Evolutionary conservation across 2,888 invertebrate species (phyloP).

Genomic region (Dinocampus coccinellae): DNA sequence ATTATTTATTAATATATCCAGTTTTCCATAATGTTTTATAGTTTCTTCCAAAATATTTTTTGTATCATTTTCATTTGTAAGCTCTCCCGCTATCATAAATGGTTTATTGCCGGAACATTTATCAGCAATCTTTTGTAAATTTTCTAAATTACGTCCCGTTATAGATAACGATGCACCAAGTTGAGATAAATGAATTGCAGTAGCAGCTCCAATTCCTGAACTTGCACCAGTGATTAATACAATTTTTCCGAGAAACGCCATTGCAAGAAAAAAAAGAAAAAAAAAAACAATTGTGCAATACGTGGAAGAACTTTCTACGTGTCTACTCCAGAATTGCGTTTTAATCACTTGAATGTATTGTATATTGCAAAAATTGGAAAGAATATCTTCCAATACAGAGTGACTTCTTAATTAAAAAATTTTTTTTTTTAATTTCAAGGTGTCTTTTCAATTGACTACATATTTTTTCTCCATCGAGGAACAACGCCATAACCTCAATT

Average conservation of each 20-base stretch:
- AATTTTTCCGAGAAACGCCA: slow-evolving; percentile 77
- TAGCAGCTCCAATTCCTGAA: slow-evolving; percentile 88
- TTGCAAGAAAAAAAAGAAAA: no score
- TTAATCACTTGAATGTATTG: no score
- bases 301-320: no score
- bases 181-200: slow-evolving; percentile 82
- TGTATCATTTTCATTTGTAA: slow-evolving; percentile 81
- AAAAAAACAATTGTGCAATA: no score
- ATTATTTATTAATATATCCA: slow-evolving; percentile 91
- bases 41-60: slow-evolving; percentile 81
- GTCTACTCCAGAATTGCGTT: no score
- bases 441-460: no score
- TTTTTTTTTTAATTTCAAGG: no score
- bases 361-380: no score
- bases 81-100: slow-evolving; percentile 77
- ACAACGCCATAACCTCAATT: no score
- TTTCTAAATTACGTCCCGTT: slow-evolving; percentile 78
- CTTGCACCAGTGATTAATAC: slow-evolving; percentile 85
- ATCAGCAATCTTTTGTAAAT: slow-evolving; percentile 72
- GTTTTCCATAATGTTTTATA: slow-evolving; percentile 79
- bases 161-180: slow-evolving; percentile 82
- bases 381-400: no score
- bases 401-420: no score
- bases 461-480: no score
- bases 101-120: slow-evolving; percentile 71